Evolutionary conservation across 2,113 vertebrate genomes (phyloP).

Genomic region (Xyliphius kryptos): DNA sequence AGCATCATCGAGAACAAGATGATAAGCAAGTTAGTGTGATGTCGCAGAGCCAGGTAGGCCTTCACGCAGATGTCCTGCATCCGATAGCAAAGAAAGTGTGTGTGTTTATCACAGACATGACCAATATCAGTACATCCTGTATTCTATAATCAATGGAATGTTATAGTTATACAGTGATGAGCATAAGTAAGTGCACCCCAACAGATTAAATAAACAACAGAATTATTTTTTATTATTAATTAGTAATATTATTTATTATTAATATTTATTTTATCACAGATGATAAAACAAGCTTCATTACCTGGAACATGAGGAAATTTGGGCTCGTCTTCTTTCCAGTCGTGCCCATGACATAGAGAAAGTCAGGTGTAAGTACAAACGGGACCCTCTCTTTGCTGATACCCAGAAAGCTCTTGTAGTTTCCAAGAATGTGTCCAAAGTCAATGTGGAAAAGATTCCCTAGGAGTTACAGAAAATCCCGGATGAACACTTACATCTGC

Average conservation of each 20-base stretch:
- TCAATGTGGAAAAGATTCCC: constrained; percentile 98
- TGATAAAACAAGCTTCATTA: constrained; percentile 49
- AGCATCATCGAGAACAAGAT: constrained; percentile 99
- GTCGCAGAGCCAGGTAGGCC: constrained; percentile 90
- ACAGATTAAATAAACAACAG: not conserved
- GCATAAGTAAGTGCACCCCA: no score
- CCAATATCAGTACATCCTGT: no score
- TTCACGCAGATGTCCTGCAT: constrained; percentile 82
- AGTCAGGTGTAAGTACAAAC: constrained; percentile 95
- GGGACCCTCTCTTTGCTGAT: constrained; percentile 97
- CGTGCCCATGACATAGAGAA: constrained; percentile 95
- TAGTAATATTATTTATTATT: no score
- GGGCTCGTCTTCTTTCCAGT: constrained; percentile 89
- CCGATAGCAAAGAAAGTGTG: constrained; percentile 5
- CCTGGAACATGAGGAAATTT: constrained; percentile 96
- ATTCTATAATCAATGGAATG: no score
- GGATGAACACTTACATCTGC: not conserved
- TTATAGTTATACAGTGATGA: no score
- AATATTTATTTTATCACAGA: no score
- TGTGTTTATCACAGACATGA: no score
- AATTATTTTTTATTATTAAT: no score
- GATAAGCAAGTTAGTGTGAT: constrained; percentile 95
- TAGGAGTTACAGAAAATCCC: constrained; percentile 43
- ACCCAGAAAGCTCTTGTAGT: constrained; percentile 98
- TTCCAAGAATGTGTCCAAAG: constrained; percentile 98